Percentiles rank a stretch among this genome's conserved stretches.
Conservation (phyloP, 2,888 invertebrate genomes). For the Chrysolina haemoptera region DNA sequence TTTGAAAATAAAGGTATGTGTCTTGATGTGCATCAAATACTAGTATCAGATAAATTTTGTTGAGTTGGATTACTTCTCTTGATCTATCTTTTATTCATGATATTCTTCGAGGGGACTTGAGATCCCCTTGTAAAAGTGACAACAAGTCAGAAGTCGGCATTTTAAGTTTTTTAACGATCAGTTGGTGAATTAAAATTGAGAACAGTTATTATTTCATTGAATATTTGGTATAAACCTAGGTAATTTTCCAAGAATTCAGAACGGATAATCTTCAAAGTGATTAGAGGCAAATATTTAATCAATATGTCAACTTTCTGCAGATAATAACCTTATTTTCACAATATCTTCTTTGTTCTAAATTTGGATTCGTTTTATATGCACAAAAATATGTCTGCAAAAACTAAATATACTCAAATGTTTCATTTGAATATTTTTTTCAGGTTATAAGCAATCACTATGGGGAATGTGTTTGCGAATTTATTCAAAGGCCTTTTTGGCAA, state of each 20-base stretch:
- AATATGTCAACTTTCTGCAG: slow-evolving; percentile 66
- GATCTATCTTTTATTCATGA: background rate
- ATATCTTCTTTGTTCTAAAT: slow-evolving; percentile 64
- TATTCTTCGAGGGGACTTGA: slow-evolving; percentile 20
- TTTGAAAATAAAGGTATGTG: slow-evolving; percentile 74
- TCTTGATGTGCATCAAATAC: slow-evolving; percentile 17
- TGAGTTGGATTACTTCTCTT: background rate
- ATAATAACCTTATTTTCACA: slow-evolving; percentile 63
- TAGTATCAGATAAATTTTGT: background rate
- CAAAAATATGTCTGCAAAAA: slow-evolving; percentile 16
- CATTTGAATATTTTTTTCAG: slow-evolving; percentile 55
- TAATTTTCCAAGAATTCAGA: slow-evolving; percentile 28
- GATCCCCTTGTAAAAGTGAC: slow-evolving; percentile 67
- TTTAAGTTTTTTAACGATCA: slow-evolving; percentile 55
- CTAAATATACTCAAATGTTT: slow-evolving; percentile 10
- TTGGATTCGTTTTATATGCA: slow-evolving; percentile 48
- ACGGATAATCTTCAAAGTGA: slow-evolving; percentile 11
- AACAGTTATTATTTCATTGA: background rate
- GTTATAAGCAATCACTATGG: slow-evolving; percentile 84
- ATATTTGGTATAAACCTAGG: background rate
- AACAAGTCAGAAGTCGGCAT: slow-evolving; percentile 72
- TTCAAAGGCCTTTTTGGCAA: slow-evolving; percentile 99
- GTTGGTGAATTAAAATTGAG: background rate
- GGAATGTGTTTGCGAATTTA: slow-evolving; percentile 96
- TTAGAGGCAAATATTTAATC: slow-evolving; percentile 59